These are phyloP conservation scores for Ostrea denselamellosa DNA, from an alignment of 1,140 invertebrate genomes.

Conservation along the genomic window DNA sequence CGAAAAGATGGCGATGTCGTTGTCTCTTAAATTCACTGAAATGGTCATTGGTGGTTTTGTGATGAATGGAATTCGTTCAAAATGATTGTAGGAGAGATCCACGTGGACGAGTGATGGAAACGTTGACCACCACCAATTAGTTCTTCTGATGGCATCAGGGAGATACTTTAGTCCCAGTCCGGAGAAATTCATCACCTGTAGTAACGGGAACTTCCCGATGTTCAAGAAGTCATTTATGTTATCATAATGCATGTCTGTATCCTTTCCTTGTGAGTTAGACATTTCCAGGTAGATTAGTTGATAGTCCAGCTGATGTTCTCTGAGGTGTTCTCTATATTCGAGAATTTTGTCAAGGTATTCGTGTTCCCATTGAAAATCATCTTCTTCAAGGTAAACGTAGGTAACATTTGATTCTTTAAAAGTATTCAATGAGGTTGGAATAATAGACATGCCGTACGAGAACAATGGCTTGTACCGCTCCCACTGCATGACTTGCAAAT, in stretches of 20 bases:
- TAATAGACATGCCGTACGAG: background rate
- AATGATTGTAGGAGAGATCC: background rate
- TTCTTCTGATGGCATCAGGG: background rate
- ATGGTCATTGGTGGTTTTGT: background rate
- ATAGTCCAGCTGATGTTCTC: background rate
- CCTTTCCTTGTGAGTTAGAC: background rate
- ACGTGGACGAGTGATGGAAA: background rate
- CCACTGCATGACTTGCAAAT: background rate
- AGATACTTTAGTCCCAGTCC: background rate
- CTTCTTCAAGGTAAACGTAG: background rate
- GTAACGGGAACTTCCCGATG: background rate
- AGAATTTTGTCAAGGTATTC: background rate
- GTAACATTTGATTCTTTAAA: background rate
- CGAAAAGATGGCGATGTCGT: background rate
- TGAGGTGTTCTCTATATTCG: background rate
- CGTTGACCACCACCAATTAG: background rate
- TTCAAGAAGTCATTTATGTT: background rate
- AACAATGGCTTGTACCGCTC: background rate
- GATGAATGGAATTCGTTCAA: constrained; percentile 10
- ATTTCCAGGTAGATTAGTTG: background rate
- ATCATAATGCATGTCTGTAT: background rate
- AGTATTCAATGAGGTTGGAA: background rate
- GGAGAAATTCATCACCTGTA: background rate
- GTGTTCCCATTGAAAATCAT: background rate
- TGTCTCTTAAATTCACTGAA: background rate